Evolutionary conservation across 2,797 vertebrate genomes (phyloP).

Genomic region (Euphonia xanthogaster): DNA sequence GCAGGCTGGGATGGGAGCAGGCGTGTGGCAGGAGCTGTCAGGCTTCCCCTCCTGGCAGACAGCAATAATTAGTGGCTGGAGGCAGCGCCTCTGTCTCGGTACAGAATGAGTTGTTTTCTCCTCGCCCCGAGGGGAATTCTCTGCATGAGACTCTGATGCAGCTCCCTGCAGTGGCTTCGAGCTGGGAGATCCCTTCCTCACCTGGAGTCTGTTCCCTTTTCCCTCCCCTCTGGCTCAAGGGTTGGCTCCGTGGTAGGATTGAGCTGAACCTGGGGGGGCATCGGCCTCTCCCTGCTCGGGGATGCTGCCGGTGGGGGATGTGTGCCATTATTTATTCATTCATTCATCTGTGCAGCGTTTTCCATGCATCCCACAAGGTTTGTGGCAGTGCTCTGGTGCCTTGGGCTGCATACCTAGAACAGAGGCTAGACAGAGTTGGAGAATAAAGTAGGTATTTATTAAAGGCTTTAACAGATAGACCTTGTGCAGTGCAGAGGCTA

Average conservation of each 20-base stretch:
- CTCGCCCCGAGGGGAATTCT: neutral
- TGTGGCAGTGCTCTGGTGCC: neutral
- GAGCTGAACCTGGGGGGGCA: neutral
- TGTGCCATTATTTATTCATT: neutral
- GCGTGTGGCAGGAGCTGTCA: neutral
- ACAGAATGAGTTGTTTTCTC: neutral
- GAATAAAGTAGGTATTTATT: neutral
- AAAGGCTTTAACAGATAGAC: neutral
- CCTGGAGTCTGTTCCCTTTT: neutral
- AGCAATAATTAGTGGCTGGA: neutral
- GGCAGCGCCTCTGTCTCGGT: neutral
- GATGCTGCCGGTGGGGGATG: neutral
- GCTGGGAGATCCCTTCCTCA: neutral
- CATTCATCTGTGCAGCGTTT: neutral
- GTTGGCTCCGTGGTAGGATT: neutral
- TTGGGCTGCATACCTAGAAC: neutral
- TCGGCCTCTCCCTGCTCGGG: neutral
- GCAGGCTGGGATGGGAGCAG: neutral
- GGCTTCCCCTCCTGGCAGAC: slow-evolving; percentile 18
- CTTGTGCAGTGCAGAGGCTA: neutral
- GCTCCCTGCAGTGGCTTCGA: neutral
- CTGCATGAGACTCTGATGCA: neutral
- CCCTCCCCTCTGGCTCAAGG: neutral
- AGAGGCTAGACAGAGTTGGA: neutral
- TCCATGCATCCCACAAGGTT: neutral